Base-by-base conservation (phyloP, 2,113 vertebrate genomes). In the Pongo pygmaeus region DNA sequence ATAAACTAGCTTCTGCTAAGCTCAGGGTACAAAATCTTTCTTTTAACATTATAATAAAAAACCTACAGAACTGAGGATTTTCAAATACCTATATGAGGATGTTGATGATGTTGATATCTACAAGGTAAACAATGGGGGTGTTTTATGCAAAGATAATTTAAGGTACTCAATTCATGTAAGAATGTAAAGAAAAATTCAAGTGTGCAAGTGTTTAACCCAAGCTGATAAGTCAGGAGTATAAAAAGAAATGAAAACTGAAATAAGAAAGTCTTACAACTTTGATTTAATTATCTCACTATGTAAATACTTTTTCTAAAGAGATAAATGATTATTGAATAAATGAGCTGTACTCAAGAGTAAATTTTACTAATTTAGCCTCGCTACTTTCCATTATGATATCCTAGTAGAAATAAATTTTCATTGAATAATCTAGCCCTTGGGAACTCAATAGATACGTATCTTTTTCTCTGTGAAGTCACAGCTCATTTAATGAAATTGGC, bases 401-500 rank as follows among this genome's bases (percentile, higher is more conserved):
- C 35, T 70, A 83, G 9, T 38, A 95, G 78, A 93, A 93, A 93
- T 88, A 83, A 38, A 89, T 97, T 81, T 91, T 27, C 23, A 48
- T 22, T 85, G 78, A 96, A 64, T 94, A 61, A 83, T 89, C 16
- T 18, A 93, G n/a, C 64, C 43, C 52, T 91, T 10, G 46, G 72
- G 74, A 96, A 77, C 32, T 74, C 72, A 77, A 55, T 8, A 92
- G 61, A 72, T 46, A 93, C 2, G 6, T 52, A 2, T 17, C 23
- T 85, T 79, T 95, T 61, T 48, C 7, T 23, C 30, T 14, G 10
- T 85, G 17, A 70, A 83, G 30, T 79, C 81, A 94, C 14, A 89
- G 25, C 8, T 64, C 77, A 79, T 79, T 94, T 96, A 96, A 91
- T 93, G 79, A 96, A 97, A 98, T 83, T 95, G 94, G 72, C 79